Conservation (phyloP, 2,113 vertebrate genomes). For the Rana temporaria region DNA sequence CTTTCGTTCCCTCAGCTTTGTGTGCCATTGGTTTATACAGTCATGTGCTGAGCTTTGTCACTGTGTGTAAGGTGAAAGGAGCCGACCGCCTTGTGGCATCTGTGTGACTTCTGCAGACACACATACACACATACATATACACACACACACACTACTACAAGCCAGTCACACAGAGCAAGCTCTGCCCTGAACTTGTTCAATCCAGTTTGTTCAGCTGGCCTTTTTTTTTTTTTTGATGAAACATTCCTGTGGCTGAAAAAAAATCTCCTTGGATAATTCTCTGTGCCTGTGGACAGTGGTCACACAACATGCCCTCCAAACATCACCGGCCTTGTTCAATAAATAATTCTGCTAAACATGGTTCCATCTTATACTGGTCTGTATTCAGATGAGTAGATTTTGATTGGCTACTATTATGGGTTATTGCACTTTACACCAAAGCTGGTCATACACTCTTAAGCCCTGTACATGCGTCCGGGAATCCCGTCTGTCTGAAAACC, state of each 20-base stretch:
- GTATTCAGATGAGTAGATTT: too few species aligned
- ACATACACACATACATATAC: background rate
- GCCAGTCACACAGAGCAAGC: slow-evolving; percentile 4
- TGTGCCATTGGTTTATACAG: slow-evolving; percentile 10
- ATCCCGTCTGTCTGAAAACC: too few species aligned
- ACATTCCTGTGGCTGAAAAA: slow-evolving; percentile 80
- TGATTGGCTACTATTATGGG: too few species aligned
- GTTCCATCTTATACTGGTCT: too few species aligned
- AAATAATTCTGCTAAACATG: too few species aligned
- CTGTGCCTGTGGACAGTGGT: background rate
- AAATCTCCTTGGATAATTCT: background rate
- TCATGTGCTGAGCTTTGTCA: slow-evolving; percentile 28
- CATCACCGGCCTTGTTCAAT: too few species aligned
- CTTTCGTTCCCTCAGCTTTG: slow-evolving; percentile 17
- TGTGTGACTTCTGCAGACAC: background rate
- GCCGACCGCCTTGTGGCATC: slow-evolving; percentile 7
- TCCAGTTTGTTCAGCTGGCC: slow-evolving; percentile 77
- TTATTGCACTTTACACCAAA: too few species aligned
- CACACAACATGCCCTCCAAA: background rate
- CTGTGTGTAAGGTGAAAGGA: background rate
- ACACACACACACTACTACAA: background rate
- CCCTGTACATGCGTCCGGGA: too few species aligned
- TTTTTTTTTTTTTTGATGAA: slow-evolving; percentile 78
- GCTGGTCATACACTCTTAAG: too few species aligned
- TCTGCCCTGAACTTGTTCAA: slow-evolving; percentile 83